Evolutionary conservation across 2,888 invertebrate genomes (phyloP).

Genomic region (Cacoxenus indagator): DNA sequence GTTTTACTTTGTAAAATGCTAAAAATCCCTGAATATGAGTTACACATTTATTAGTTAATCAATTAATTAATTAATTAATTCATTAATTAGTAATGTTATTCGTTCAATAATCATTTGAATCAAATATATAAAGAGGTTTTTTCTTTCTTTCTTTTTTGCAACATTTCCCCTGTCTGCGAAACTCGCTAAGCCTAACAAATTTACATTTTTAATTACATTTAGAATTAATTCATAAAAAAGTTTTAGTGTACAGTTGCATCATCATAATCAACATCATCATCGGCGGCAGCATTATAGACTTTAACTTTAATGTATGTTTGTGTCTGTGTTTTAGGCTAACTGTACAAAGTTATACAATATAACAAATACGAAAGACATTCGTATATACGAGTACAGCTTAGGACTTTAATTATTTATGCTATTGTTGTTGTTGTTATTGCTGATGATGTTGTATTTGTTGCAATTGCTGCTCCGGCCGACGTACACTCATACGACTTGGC

Average conservation of each 20-base stretch:
- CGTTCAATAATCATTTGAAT: neutral
- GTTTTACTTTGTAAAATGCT: conserved; percentile 64
- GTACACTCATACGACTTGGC: conserved; percentile 64
- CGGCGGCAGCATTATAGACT: neutral
- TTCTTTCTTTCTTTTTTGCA: too few relatives aligned
- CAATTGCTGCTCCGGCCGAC: conserved; percentile 54
- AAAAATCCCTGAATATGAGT: conserved; percentile 71
- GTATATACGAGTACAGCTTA: conserved; percentile 44
- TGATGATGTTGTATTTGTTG: conserved; percentile 39
- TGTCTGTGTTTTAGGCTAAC: conserved; percentile 36
- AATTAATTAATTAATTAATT: conserved; percentile 33
- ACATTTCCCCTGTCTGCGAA: conserved; percentile 38
- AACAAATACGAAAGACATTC: conserved; percentile 44
- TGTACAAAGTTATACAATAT: conserved; percentile 12
- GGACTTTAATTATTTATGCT: conserved; percentile 48
- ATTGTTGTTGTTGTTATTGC: conserved; percentile 47
- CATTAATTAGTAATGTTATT: conserved; percentile 3
- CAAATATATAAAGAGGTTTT: neutral
- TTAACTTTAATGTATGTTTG: neutral
- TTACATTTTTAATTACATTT: conserved; percentile 17
- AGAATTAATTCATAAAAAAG: neutral
- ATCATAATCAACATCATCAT: neutral
- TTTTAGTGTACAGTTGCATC: neutral
- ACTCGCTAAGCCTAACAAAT: conserved; percentile 34
- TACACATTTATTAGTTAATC: conserved; percentile 46